These are phyloP conservation scores for Lepeophtheirus nordmannii DNA, from an alignment of 2,888 invertebrate species.

Conservation along the genomic window DNA sequence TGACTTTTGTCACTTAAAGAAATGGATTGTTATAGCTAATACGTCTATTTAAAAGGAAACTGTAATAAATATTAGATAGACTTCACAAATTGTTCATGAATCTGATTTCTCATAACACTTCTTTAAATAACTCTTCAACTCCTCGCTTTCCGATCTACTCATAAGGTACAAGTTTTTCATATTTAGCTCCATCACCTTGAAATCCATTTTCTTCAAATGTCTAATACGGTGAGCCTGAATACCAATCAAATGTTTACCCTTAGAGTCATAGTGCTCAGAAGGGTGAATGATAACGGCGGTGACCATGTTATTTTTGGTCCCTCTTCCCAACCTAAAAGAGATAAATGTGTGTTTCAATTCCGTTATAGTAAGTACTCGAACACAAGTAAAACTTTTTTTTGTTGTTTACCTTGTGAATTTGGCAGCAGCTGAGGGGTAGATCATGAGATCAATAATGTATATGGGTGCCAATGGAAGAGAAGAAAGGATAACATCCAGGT, in stretches of 20 bases:
- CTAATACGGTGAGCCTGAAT: constrained; percentile 47
- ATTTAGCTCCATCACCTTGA: constrained; percentile 46
- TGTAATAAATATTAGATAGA: too few species aligned
- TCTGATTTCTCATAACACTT: neutral
- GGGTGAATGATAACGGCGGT: constrained; percentile 45
- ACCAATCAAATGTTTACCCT: constrained; percentile 43
- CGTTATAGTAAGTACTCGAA: neutral
- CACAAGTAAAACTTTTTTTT: neutral
- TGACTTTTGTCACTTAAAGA: too few species aligned
- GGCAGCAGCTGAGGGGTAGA: neutral
- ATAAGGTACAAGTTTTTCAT: constrained; percentile 41
- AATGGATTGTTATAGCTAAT: too few species aligned
- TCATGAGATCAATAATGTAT: constrained; percentile 14
- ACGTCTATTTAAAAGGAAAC: too few species aligned
- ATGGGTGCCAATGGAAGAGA: neutral
- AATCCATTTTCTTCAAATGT: constrained; percentile 47
- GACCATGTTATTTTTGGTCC: neutral
- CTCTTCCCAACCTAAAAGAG: neutral
- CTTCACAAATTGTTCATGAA: neutral
- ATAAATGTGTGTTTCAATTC: neutral
- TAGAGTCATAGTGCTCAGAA: constrained; percentile 50
- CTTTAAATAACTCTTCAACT: neutral
- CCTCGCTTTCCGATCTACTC: constrained; percentile 26
- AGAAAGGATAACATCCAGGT: neutral
- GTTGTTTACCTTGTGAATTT: too few species aligned